phyloP scores from a whole-genome alignment of 2,113 vertebrate species.

The Redunca redunca region DNA sequence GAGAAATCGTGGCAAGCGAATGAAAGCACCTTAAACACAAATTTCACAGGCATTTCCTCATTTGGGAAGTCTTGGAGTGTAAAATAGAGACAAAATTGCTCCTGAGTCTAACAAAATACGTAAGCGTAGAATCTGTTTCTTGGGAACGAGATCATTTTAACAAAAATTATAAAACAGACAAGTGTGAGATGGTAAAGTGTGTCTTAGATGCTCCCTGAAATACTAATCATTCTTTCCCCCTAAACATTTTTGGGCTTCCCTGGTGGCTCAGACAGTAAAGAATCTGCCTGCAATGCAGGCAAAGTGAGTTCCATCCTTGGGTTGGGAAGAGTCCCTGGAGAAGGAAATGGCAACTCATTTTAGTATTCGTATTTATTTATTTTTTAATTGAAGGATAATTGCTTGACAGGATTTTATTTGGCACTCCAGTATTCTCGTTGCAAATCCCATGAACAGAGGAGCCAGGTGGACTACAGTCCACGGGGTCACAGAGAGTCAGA shows the following conservation, averaged over 20 bases:
- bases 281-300: background rate
- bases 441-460: background rate
- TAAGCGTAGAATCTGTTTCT: background rate
- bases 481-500: fast-evolving
- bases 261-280: background rate
- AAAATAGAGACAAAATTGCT: constrained; percentile 17
- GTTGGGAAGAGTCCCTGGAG: background rate
- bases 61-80: background rate
- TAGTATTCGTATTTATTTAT: background rate
- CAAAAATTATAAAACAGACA: background rate
- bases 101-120: background rate
- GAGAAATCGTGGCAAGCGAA: constrained; percentile 45
- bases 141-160: background rate
- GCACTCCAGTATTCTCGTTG: background rate
- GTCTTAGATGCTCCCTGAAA: background rate
- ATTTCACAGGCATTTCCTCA: background rate
- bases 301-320: background rate
- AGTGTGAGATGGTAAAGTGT: background rate
- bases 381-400: background rate
- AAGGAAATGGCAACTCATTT: background rate
- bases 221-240: background rate
- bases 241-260: background rate
- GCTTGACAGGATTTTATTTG: background rate
- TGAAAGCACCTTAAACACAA: constrained; percentile 1
- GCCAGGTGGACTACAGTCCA: background rate